Base-by-base conservation (phyloP, 2,113 vertebrate genomes). In the Gallinago media region DNA sequence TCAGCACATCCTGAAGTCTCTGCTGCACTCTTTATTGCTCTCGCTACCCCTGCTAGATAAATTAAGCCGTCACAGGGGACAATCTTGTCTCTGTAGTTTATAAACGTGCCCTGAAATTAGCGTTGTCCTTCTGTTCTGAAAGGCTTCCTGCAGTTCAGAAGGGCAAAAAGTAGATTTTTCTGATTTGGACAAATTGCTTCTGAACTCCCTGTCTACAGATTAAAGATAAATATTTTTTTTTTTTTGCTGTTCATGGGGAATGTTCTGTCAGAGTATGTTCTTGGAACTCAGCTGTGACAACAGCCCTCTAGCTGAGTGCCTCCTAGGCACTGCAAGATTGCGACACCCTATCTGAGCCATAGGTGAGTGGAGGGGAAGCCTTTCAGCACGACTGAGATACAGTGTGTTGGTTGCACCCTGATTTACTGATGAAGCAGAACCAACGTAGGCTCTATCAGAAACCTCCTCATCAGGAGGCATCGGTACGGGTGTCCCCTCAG, bases 31-130 rank as follows among this genome's bases (percentile, higher is more conserved):
- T 40, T 50, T 55, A 46, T 34, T 83, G 82, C 36, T 94, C 20
- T 55, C 80, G 34, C 26, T 77, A 55, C 34, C 86, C 59, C 59
- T 80, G 79, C 42, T 86, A 84, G 75, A 66, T 88, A 81, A 70
- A 74, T 77, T 80, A 90, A 83, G 22, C 63, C 29, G 10, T 94
- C 68, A 10, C 42, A 63, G 52, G 42, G 20, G 34, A 40, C 63
- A 70, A 3, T 83, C 46, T 66, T 80, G 40, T 91, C 79, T 93
- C 82, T 49, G 62, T 25, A 46, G 12, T 86, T 11, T 74, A 62
- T 66, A 84, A 86, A 55, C 15, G 3, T 22, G 2, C 36, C 18
- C 46, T 38, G 50, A 80, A 75, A 90, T 90, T 55, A 74, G 55
- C 32, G 11, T 58, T 88, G 22, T 66, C 50, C 54, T 89, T 80